Evolutionary conservation across 2,113 vertebrate genomes (phyloP).

Genomic region (Poeciliopsis occidentalis): DNA sequence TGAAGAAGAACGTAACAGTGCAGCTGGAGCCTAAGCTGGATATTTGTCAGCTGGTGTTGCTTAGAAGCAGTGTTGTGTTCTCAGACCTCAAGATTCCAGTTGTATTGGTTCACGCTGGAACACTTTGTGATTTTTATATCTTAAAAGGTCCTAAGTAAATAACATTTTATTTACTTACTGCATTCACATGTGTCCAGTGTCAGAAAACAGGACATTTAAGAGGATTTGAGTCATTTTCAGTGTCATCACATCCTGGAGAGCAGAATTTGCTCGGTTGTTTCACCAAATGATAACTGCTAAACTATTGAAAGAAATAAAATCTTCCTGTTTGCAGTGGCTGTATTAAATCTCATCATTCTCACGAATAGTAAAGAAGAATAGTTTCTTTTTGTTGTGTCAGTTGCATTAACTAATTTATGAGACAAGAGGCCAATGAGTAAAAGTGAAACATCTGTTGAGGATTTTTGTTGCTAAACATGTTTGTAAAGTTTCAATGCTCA

Average conservation of each 20-base stretch:
- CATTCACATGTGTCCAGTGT: conserved; percentile 23
- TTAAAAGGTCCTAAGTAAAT: background rate
- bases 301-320: background rate
- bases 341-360: background rate
- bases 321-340: background rate
- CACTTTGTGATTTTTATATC: background rate
- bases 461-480: too few species aligned
- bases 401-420: background rate
- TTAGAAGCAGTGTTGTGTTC: conserved; percentile 37
- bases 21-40: conserved; percentile 11
- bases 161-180: background rate
- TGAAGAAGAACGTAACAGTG: background rate
- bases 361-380: background rate
- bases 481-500: too few species aligned
- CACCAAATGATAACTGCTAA: background rate
- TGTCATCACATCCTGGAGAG: background rate
- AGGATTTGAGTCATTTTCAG: conserved; percentile 7
- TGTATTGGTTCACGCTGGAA: background rate
- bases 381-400: background rate
- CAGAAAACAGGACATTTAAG: conserved; percentile 12
- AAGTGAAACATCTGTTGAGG: background rate
- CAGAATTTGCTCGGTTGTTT: background rate
- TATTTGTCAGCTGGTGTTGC: conserved; percentile 43
- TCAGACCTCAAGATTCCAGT: background rate
- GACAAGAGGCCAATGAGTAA: background rate